phyloP scores from a whole-genome alignment of 2,888 invertebrate genomes.

The Corythucha ciliata region DNA sequence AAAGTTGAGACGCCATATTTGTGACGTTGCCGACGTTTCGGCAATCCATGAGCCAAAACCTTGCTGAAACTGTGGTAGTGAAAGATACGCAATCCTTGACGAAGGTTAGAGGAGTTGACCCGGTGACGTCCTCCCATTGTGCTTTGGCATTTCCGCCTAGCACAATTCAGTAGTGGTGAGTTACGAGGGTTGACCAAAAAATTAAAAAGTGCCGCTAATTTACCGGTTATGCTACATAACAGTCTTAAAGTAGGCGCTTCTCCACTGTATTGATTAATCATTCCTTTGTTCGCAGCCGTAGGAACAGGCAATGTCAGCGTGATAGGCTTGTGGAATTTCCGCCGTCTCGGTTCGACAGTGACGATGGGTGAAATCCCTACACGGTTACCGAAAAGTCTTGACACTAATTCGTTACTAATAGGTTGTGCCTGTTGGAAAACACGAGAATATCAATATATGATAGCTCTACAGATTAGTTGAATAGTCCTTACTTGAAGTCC shows the following conservation, averaged over 20 bases:
- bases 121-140: constrained; percentile 99
- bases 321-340: constrained; percentile 98
- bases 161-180: not conserved
- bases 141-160: constrained; percentile 87
- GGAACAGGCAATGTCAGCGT: constrained; percentile 91
- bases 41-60: constrained; percentile 99
- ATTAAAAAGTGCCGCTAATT: constrained; percentile 30
- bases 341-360: constrained; percentile 91
- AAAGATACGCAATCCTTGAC: constrained; percentile 96
- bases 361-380: constrained; percentile 96
- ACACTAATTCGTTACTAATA: constrained; percentile 70
- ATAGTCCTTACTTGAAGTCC: constrained; percentile 66
- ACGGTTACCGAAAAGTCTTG: constrained; percentile 85
- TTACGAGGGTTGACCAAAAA: not conserved
- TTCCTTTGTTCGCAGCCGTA: constrained; percentile 57
- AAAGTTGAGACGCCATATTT: constrained; percentile 92
- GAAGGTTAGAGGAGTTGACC: constrained; percentile 92
- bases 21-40: constrained; percentile 89
- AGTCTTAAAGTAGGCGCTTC: constrained; percentile 78
- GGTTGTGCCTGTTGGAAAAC: constrained; percentile 70
- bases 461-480: not conserved
- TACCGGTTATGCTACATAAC: constrained; percentile 89
- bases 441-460: no score
- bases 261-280: constrained; percentile 76
- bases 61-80: constrained; percentile 96